Conservation (phyloP, 2,797 vertebrate species). For the Pitangus sulphuratus region DNA sequence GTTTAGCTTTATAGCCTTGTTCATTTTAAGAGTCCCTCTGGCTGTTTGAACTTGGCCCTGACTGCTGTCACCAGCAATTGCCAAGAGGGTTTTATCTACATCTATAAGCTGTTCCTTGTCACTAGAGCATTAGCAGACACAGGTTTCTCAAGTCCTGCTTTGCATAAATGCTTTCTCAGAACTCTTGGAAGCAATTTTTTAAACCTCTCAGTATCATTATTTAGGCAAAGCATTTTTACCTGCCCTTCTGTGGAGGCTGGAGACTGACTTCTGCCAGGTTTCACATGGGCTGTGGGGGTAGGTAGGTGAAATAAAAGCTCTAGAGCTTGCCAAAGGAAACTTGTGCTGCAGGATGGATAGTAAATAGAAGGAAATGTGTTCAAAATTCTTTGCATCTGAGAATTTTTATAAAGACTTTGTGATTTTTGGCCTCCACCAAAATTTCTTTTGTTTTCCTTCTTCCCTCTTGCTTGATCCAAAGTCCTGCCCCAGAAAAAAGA, state of each 20-base stretch:
- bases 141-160: not conserved
- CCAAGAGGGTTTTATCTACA: not conserved
- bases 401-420: not conserved
- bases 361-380: not conserved
- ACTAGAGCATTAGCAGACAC: not conserved
- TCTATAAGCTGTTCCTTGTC: not conserved
- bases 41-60: not conserved
- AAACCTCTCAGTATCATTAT: not conserved
- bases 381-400: not conserved
- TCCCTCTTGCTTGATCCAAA: not conserved
- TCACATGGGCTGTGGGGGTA: not conserved
- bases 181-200: not conserved
- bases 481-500: not conserved
- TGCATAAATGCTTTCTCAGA: slow-evolving; percentile 26
- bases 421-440: not conserved
- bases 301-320: not conserved
- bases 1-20: not conserved
- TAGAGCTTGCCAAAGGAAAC: not conserved
- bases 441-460: not conserved
- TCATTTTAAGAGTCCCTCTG: not conserved
- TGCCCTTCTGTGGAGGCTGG: not conserved
- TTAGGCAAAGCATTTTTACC: not conserved
- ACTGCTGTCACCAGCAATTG: not conserved
- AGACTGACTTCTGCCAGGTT: not conserved
- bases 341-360: not conserved